A percentile compares a stretch with the other conserved stretches of the same genome.
Evolutionary conservation across 2,888 invertebrate species (phyloP).

Genomic region (Plagodis dolabraria): DNA sequence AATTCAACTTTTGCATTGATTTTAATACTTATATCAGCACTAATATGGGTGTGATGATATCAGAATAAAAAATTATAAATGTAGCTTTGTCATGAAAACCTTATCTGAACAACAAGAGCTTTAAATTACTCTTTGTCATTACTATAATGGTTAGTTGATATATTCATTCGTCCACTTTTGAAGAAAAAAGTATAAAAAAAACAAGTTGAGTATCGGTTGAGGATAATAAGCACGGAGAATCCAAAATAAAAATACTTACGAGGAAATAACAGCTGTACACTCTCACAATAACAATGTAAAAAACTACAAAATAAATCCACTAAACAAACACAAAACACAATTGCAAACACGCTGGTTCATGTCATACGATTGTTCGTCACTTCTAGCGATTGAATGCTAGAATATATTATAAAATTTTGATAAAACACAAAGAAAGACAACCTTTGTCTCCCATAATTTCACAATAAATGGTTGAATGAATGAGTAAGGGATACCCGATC

Average conservation of each 20-base stretch:
- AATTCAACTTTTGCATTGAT: too few species aligned
- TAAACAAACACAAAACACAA: slow-evolving; percentile 42
- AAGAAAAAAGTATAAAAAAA: too few species aligned
- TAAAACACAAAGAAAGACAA: slow-evolving; percentile 29
- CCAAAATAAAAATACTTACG: slow-evolving; percentile 32
- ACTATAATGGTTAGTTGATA: too few species aligned
- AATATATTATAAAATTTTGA: slow-evolving; percentile 34
- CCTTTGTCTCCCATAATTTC: slow-evolving; percentile 37
- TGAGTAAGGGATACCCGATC: too few species aligned
- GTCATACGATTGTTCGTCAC: slow-evolving; percentile 40
- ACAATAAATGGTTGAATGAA: slow-evolving; percentile 26
- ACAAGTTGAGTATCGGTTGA: too few species aligned
- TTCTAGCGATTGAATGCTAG: slow-evolving; percentile 35
- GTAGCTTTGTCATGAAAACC: too few species aligned
- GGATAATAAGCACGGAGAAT: background rate
- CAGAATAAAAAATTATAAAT: too few species aligned
- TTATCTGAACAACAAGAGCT: too few species aligned
- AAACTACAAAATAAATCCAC: slow-evolving; percentile 41
- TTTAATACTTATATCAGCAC: too few species aligned
- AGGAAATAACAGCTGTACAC: slow-evolving; percentile 35
- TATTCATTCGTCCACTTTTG: too few species aligned
- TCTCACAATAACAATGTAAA: slow-evolving; percentile 38
- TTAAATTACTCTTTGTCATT: too few species aligned
- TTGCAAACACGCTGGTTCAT: slow-evolving; percentile 43
- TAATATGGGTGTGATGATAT: too few species aligned